Conservation (phyloP, 35 echinoderm and acorn worm genomes). For the Ophiothrix spiculata region DNA sequence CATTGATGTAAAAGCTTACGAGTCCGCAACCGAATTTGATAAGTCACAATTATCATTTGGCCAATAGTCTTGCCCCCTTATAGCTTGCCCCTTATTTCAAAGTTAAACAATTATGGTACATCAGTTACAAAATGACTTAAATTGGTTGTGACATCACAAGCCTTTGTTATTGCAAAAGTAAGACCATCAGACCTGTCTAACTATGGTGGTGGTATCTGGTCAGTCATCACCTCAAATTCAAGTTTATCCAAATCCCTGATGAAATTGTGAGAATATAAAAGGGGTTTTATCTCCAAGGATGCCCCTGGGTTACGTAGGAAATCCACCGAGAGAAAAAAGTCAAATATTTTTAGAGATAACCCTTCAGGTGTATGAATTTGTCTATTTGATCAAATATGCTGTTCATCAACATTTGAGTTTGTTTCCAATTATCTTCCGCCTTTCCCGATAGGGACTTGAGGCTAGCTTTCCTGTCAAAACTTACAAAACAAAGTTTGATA, state of each 20-base stretch:
- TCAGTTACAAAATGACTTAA: not conserved
- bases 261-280: slow-evolving; percentile 8
- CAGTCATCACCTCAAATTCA: not conserved
- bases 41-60: not conserved
- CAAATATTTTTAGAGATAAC: slow-evolving; percentile 1
- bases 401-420: not conserved
- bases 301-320: not conserved
- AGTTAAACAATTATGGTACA: slow-evolving; percentile 8
- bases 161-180: not conserved
- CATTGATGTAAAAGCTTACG: not conserved
- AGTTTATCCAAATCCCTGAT: not conserved
- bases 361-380: not conserved
- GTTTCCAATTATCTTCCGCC: not conserved
- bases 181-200: not conserved
- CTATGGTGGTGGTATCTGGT: not conserved
- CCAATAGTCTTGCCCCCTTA: not conserved
- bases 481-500: not conserved
- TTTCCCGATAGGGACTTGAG: not conserved
- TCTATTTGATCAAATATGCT: slow-evolving; percentile 13
- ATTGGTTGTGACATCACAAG: not conserved
- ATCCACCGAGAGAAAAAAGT: slow-evolving; percentile 2
- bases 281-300: not conserved
- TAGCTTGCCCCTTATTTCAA: not conserved
- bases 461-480: not conserved
- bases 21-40: not conserved